Conservation (phyloP, 2,888 invertebrate species). For the Cryptocephalus moraei region DNA sequence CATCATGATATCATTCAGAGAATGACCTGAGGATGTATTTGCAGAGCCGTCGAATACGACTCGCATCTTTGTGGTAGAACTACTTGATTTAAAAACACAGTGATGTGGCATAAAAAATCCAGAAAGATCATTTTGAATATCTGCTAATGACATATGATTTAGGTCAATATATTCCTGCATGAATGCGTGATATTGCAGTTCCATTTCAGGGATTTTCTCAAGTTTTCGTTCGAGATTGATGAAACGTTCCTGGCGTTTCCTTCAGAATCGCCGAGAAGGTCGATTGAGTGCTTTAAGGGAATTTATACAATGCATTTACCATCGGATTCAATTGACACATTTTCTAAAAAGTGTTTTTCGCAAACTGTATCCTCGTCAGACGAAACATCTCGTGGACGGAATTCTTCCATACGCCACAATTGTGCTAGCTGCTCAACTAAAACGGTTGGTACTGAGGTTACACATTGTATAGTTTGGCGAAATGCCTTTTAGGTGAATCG, state of each 20-base stretch:
- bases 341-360: neutral
- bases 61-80: conserved; percentile 18
- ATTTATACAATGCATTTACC: neutral
- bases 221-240: neutral
- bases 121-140: conserved; percentile 1
- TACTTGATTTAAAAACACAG: conserved; percentile 15
- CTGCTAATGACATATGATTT: conserved; percentile 9
- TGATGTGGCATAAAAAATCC: conserved; percentile 16
- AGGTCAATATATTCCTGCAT: neutral
- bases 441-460: no score
- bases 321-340: neutral
- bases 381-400: neutral
- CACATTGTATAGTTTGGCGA: no score
- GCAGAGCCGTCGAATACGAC: conserved; percentile 20
- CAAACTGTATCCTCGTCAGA: neutral
- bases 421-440: no score
- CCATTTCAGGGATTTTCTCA: neutral
- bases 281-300: neutral
- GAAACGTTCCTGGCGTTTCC: neutral
- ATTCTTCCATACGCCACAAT: neutral
- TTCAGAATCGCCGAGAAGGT: neutral
- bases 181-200: neutral
- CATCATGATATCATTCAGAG: conserved; percentile 15
- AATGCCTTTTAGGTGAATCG: no score
- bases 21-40: conserved; percentile 8